A percentile compares a stretch with the other conserved stretches of the same genome.
Evolutionary conservation across 2,888 invertebrate species (phyloP).

Genomic region (Frankliniella intonsa): DNA sequence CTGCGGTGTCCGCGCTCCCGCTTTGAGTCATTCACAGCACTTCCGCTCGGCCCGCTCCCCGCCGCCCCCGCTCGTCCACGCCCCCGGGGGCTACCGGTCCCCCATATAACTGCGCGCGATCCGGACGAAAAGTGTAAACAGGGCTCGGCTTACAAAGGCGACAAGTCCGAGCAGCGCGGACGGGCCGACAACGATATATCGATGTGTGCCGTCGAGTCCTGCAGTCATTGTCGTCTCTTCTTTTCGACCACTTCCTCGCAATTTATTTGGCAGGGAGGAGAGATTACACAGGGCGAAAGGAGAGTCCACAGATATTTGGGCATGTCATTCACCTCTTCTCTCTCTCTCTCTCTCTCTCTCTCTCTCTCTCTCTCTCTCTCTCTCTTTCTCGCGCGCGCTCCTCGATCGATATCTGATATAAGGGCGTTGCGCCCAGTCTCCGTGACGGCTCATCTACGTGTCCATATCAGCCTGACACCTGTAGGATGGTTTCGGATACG

Average conservation of each 20-base stretch:
- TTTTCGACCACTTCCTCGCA: too few species aligned
- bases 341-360: conserved; percentile 1
- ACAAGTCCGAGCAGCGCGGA: neutral
- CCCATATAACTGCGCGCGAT: neutral
- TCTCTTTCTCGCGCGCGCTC: neutral
- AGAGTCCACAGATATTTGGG: too few species aligned
- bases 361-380: conserved; percentile 1
- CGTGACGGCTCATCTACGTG: too few species aligned
- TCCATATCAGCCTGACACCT: too few species aligned
- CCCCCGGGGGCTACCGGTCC: neutral
- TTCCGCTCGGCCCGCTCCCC: neutral
- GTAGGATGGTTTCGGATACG: too few species aligned
- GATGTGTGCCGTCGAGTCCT: neutral
- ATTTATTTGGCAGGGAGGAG: too few species aligned
- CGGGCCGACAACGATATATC: conserved; percentile 1
- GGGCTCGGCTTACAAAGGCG: neutral
- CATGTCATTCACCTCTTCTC: neutral
- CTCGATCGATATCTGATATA: neutral
- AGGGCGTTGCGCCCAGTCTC: neutral
- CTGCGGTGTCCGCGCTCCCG: neutral
- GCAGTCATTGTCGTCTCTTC: neutral
- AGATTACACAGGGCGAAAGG: too few species aligned
- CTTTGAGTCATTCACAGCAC: neutral
- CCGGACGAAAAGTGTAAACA: neutral
- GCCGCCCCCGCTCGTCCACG: too few species aligned